These are phyloP conservation scores for Neoniphon sammara DNA, from an alignment of 2,797 vertebrate genomes.

Conservation along the genomic window DNA sequence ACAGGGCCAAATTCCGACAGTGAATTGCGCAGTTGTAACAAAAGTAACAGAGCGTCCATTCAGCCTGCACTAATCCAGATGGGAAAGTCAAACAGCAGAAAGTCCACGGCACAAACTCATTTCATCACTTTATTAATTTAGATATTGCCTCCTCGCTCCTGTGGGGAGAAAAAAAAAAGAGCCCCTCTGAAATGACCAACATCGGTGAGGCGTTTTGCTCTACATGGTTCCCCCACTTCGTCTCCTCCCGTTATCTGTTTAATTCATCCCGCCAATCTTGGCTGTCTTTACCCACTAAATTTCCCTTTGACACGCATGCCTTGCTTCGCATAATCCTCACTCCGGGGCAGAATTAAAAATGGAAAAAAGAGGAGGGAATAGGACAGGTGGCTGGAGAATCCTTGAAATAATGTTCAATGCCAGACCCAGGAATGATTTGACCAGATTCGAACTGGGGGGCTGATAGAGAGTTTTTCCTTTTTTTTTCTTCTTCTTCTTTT, in stretches of 20 bases:
- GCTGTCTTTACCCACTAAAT: slow-evolving; percentile 89
- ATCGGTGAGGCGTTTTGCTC: slow-evolving; percentile 84
- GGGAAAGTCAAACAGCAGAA: slow-evolving; percentile 91
- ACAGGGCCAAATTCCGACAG: slow-evolving; percentile 85
- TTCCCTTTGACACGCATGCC: slow-evolving; percentile 90
- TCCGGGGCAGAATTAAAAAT: slow-evolving; percentile 87
- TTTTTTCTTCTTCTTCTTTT: slow-evolving; percentile 31
- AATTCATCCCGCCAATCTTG: slow-evolving; percentile 89
- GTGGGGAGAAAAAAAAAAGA: slow-evolving; percentile 70
- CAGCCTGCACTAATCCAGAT: slow-evolving; percentile 91
- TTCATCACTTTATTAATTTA: slow-evolving; percentile 90
- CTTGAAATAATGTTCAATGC: slow-evolving; percentile 86
- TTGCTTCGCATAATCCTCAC: slow-evolving; percentile 88
- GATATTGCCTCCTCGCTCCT: slow-evolving; percentile 84
- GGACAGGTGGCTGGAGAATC: slow-evolving; percentile 86
- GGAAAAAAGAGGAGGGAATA: slow-evolving; percentile 79
- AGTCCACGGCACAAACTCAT: slow-evolving; percentile 88
- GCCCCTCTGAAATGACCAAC: slow-evolving; percentile 86
- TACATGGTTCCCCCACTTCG: slow-evolving; percentile 82
- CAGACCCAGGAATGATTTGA: slow-evolving; percentile 80
- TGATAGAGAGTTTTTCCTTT: slow-evolving; percentile 62
- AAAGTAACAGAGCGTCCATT: slow-evolving; percentile 89
- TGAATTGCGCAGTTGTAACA: slow-evolving; percentile 87
- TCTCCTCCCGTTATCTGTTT: slow-evolving; percentile 86
- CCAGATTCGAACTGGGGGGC: slow-evolving; percentile 78